Base-by-base conservation (phyloP, 1,140 invertebrate genomes). In the Bilobella aurantiaca region DNA sequence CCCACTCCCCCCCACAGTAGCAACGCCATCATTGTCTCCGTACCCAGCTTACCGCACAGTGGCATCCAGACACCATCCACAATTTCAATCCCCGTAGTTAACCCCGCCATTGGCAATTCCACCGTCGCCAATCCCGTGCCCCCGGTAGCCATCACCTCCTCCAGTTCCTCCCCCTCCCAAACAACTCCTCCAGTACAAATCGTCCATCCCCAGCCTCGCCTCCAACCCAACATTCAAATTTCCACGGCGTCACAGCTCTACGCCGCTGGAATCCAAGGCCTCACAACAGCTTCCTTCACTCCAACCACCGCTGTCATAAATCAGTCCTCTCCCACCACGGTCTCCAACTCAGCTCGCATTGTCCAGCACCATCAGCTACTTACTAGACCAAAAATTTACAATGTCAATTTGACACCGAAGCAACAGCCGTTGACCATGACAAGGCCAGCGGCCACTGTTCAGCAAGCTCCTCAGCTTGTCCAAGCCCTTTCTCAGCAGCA, bases 381-480 rank as follows among this genome's bases (percentile, higher is more conserved):
- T 1, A 72, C 71, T 3, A 53, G 71, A n/a, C 71, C 71, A 53
- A 68, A 69, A 21, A 69, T 72, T 60, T 34, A 69, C 28, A 72
- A 69, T 63, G 62, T 72, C 1, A 72, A 65, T 58, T 23, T 69
- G 3, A 30, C 59, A 18, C 34, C 8, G 23, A 3, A 42, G 25
- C 65, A 67, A 23, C 58, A 63, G n/a, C 69, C 63, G 49, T 53
- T 53, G 49, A 53, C 8, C 21, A 53, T 53, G 49, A 53, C 49
- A 53, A 53, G 49, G 34, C 49, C 60, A 18, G 42, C 60, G 30
- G 27, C 65, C n/a, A 61, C 65, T 5, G 27, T 32, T 42, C 67
- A 69, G 53, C 31, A 56, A 31, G 14, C 58, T 0, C 61, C 62
- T 1, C 65, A 67, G 59, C 21, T 34, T 3, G 29, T 49, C 28